A percentile compares a stretch with the other conserved stretches of the same genome.
These are phyloP conservation scores for Lithodes maja DNA, from an alignment of 2,888 invertebrate genomes.

Conservation along the genomic window DNA sequence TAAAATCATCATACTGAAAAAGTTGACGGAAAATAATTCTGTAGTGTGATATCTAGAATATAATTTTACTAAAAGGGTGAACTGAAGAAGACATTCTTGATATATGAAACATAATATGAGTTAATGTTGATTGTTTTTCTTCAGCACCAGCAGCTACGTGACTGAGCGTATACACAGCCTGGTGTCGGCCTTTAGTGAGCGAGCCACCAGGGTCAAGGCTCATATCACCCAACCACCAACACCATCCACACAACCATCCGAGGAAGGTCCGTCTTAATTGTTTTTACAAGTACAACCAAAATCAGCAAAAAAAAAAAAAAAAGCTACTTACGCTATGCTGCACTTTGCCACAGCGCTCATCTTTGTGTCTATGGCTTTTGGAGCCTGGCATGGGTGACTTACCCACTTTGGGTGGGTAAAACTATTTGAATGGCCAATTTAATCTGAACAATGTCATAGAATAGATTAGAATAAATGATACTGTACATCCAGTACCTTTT, in stretches of 20 bases:
- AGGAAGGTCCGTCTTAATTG: conserved; percentile 72
- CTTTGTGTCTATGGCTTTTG: too few relatives aligned
- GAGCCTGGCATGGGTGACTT: too few relatives aligned
- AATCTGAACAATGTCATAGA: too few relatives aligned
- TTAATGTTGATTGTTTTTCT: background rate
- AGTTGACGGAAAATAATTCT: background rate
- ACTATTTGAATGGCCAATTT: too few relatives aligned
- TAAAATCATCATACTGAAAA: background rate
- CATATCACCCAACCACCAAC: conserved; percentile 81
- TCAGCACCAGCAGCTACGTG: conserved; percentile 48
- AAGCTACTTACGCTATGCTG: too few relatives aligned
- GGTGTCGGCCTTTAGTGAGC: conserved; percentile 79
- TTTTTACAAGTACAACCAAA: too few relatives aligned
- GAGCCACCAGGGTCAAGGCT: conserved; percentile 79
- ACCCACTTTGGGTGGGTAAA: too few relatives aligned
- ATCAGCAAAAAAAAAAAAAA: too few relatives aligned
- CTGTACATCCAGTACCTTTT: too few relatives aligned
- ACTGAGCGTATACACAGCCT: conserved; percentile 73
- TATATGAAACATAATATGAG: background rate
- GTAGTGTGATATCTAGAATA: background rate
- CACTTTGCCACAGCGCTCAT: too few relatives aligned
- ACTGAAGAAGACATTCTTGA: background rate
- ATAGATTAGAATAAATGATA: too few relatives aligned
- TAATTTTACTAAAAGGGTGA: background rate
- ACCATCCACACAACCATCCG: conserved; percentile 79